These are phyloP conservation scores for Cheiracanthium punctorium DNA, from an alignment of 2,888 invertebrate species.

Conservation along the genomic window DNA sequence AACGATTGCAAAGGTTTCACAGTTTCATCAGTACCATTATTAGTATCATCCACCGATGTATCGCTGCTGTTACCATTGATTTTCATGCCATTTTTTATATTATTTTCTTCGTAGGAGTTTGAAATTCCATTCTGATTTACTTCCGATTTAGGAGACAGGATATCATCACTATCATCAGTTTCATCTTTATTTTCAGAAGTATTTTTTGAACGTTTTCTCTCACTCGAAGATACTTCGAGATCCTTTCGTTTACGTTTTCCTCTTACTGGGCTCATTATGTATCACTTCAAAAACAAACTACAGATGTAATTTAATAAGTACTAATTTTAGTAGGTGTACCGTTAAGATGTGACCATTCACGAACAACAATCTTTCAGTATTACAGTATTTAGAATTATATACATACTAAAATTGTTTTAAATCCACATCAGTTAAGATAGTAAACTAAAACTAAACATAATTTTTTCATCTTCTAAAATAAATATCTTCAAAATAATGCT, in stretches of 20 bases:
- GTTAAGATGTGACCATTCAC: neutral
- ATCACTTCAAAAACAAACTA: neutral
- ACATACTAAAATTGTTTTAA: too few species aligned
- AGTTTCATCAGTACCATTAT: neutral
- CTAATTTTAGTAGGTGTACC: neutral
- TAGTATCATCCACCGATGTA: neutral
- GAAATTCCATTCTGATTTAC: neutral
- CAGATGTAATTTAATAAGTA: neutral
- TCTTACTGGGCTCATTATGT: neutral
- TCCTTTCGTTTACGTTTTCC: conserved; percentile 5
- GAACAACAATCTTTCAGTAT: neutral
- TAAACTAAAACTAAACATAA: neutral
- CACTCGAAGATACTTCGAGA: neutral
- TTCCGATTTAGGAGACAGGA: neutral
- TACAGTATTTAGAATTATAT: too few species aligned
- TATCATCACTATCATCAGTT: neutral
- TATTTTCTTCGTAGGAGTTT: neutral
- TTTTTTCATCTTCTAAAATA: neutral
- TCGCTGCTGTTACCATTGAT: neutral
- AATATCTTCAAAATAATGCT: neutral
- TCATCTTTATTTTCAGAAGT: neutral
- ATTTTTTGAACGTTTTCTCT: neutral
- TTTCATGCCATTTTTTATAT: neutral
- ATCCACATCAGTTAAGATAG: too few species aligned
- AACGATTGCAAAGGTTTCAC: conserved; percentile 8